phyloP scores from a whole-genome alignment of 2,113 vertebrate species.

The Dipodomys ordii region DNA sequence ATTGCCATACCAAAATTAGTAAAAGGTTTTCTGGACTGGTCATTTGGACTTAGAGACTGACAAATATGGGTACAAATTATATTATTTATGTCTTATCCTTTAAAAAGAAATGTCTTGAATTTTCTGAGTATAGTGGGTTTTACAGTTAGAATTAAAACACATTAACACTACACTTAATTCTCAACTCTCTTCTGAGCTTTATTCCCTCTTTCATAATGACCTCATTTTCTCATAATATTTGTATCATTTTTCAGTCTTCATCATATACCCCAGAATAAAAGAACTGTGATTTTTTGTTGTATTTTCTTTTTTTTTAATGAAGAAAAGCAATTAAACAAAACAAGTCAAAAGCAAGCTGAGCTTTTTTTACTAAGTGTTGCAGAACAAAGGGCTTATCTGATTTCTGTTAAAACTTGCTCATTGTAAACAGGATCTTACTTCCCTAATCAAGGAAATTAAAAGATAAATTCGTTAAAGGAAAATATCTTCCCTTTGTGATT shows the following conservation, averaged over 20 bases:
- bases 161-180: not conserved
- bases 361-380: constrained; percentile 10
- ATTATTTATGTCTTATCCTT: not conserved
- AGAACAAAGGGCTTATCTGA: constrained; percentile 46
- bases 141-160: constrained; percentile 6
- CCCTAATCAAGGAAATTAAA: constrained; percentile 42
- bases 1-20: not conserved
- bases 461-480: constrained; percentile 21
- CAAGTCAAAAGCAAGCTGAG: constrained; percentile 53
- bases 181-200: not conserved
- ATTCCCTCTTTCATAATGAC: not conserved
- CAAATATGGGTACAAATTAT: not conserved
- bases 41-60: not conserved
- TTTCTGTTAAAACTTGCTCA: not conserved
- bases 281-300: not conserved
- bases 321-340: constrained; percentile 62
- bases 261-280: not conserved
- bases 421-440: constrained; percentile 27
- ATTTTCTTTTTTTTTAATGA: constrained; percentile 33
- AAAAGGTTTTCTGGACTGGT: not conserved
- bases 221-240: not conserved
- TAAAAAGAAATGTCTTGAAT: not conserved
- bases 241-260: constrained; percentile 10
- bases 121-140: not conserved
- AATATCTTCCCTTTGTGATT: constrained; percentile 44